Conservation (phyloP, 2,888 invertebrate species). For the Norana najaformis region DNA sequence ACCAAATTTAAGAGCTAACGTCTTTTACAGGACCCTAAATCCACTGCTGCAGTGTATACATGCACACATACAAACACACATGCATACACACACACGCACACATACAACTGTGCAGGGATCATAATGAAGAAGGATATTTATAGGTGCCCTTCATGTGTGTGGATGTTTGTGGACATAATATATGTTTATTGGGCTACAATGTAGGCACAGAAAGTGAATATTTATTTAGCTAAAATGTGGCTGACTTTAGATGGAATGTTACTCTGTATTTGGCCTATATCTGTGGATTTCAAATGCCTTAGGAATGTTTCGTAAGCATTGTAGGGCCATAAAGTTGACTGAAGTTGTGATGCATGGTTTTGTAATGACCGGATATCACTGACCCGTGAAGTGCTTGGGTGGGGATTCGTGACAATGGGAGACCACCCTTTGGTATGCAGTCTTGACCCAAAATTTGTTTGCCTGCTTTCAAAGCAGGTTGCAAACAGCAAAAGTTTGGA, state of each 20-base stretch:
- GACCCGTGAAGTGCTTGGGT: neutral
- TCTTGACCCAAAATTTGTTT: neutral
- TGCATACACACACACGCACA: neutral
- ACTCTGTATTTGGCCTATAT: neutral
- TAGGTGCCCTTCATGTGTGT: neutral
- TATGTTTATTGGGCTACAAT: neutral
- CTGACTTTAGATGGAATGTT: neutral
- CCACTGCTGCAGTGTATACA: neutral
- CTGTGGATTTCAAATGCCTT: neutral
- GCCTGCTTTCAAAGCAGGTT: neutral
- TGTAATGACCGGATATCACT: neutral
- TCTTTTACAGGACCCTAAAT: neutral
- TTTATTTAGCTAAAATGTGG: neutral
- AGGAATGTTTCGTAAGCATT: neutral
- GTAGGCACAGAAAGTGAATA: neutral
- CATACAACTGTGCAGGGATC: neutral
- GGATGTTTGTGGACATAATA: neutral
- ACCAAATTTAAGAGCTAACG: neutral
- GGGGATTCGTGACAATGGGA: neutral
- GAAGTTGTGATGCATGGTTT: neutral
- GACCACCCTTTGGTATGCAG: neutral
- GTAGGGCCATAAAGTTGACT: neutral
- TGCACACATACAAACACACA: too few relatives aligned
- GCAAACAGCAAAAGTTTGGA: neutral
- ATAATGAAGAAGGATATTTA: neutral